Base-by-base conservation (phyloP, 2,888 invertebrate species). In the Lomographa bimaculata region DNA sequence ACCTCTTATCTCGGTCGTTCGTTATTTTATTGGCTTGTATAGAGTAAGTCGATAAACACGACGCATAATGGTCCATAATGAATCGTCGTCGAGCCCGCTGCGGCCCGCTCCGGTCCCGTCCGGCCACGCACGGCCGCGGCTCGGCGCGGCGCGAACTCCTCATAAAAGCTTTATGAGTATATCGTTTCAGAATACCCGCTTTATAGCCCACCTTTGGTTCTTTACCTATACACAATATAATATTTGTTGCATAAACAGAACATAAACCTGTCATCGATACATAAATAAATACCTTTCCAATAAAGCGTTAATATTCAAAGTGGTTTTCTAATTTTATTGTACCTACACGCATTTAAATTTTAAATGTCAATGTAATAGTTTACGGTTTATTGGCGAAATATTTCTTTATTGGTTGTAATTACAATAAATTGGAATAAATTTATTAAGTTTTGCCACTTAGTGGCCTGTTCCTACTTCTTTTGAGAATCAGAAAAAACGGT, bases 11-110 rank as follows among this genome's bases (percentile, higher is more conserved):
- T 87, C 71, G 80, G 77, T 86, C 87, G 85, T 89, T 85, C 87
- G 85, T 89, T 89, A 89, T 87, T 89, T 89, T 86, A 87, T 87
- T 87, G 82, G 85, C 81, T 85, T 82, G 87, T 84, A 81, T 83
- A 79, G 85, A 83, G 83, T 78, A 79, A 83, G 80, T 78, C 86
- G 89, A 89, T 89, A 87, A 87, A 87, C 89, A 86, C 83, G 86
- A 73, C 84, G 78, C 78, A 83, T 89, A 87, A 87, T 89, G 86
- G 87, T 71, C 84, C 72, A 80, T 85, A 87, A 89, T 89, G 87
- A 87, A 89, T 89, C 84, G 84, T 7, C 29, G 26, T 17, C 29
- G 25, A 19, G 29, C 17, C 26, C 28, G 35, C 35, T 18, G 27
- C 39, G 33, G 33, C 19, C 19, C 27, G 35, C 25, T 8, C 6